Evolutionary conservation across 2,113 vertebrate species (phyloP).

Genomic region (Cryptotis parvus): DNA sequence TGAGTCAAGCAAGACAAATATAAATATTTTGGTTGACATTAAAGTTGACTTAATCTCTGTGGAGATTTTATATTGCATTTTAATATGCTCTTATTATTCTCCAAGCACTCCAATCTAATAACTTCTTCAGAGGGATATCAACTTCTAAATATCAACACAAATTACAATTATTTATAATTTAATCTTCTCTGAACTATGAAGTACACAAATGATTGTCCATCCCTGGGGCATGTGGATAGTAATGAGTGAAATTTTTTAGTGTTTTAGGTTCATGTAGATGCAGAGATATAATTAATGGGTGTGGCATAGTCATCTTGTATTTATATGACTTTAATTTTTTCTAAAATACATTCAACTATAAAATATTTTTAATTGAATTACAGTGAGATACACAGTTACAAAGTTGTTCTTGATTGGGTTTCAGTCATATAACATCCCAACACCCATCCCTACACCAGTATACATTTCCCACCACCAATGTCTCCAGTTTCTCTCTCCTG

Average conservation of each 20-base stretch:
- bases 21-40: neutral
- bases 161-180: conserved; percentile 31
- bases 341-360: neutral
- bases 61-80: conserved; percentile 24
- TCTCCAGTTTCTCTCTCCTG: too few relatives aligned
- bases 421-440: too few relatives aligned
- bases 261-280: neutral
- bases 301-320: neutral
- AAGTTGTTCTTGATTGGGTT: too few relatives aligned
- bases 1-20: conserved; percentile 2
- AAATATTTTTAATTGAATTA: too few relatives aligned
- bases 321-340: neutral
- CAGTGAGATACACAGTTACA: too few relatives aligned
- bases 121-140: conserved; percentile 22
- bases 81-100: conserved; percentile 32
- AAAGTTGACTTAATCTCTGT: conserved; percentile 14
- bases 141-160: conserved; percentile 48
- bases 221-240: neutral
- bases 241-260: neutral
- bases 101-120: conserved; percentile 6
- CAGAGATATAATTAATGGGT: neutral
- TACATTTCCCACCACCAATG: too few relatives aligned
- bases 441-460: too few relatives aligned
- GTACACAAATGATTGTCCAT: neutral
- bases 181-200: conserved; percentile 9